Base-by-base conservation (phyloP, 1,140 invertebrate species). In the Drosophila obscura region DNA sequence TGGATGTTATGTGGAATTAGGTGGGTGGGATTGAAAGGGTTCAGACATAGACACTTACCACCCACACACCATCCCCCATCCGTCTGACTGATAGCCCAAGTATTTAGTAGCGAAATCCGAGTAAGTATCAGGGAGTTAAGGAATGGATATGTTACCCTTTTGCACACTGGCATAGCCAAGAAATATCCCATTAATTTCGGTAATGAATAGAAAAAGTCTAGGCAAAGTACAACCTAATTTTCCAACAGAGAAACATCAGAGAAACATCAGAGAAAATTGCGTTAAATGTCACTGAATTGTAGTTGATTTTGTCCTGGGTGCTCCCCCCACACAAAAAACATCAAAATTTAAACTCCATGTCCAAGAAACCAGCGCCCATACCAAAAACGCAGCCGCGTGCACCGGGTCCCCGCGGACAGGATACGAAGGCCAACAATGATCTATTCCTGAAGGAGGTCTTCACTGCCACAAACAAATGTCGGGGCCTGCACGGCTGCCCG, bases 351-450 rank as follows among this genome's bases (percentile, higher is more conserved):
- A 15, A 11, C 2, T 4, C 35, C 9, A 88, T 87, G 83, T 45
- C 72, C 9, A 53, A 43, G n/a, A 62, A 22, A 35, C 57, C 43
- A 9, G 39, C 76, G 11, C 50, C 79, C 15, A 80, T 88, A 45
- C 83, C 83, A 0, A 61, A 73, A 13, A 88, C 83, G 5, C 66
- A 73, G n/a, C 57, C 49, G 13, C 65, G 83, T 19, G 50, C 77
- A 0, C 76, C 77, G 2, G 83, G 83, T 5, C 83, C 83, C 0
- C 7, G 80, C 7, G 83, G 83, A 2, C 64, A 77, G 24, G 84
- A 88, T 15, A 83, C 83, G 5, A 73, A 73, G 49, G 76, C 59
- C 13, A 88, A 88, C 41, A 88, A 88, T 41, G 84, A 83, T 0
- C 81, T 59, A 6, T 88, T 88, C 41, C 49, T 88, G 0, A 51